Evolutionary conservation across 2,113 vertebrate species (phyloP).

Genomic region (Notarius lentiginosus): DNA sequence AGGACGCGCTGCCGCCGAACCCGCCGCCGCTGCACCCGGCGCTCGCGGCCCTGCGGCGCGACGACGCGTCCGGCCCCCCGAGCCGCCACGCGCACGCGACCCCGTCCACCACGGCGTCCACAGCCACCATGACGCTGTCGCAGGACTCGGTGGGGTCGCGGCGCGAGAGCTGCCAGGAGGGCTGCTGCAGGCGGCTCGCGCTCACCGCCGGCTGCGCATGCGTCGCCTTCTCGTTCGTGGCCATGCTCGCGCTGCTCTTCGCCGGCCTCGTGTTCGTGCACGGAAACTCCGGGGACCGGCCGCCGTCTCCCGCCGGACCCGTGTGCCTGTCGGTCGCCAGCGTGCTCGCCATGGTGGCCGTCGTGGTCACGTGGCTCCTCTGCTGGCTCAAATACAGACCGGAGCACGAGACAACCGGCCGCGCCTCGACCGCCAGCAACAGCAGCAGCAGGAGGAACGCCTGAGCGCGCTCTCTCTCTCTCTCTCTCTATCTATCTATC

Average conservation of each 20-base stretch:
- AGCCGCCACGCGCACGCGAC: slow-evolving; percentile 59
- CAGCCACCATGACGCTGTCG: slow-evolving; percentile 77
- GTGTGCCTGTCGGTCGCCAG: slow-evolving; percentile 90
- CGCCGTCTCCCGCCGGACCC: slow-evolving; percentile 86
- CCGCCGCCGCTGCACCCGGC: slow-evolving; percentile 74
- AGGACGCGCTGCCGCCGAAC: slow-evolving; percentile 80
- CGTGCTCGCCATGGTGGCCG: slow-evolving; percentile 89
- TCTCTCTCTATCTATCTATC: not conserved
- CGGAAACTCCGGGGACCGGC: slow-evolving; percentile 74
- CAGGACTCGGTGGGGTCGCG: slow-evolving; percentile 73
- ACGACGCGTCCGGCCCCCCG: slow-evolving; percentile 65
- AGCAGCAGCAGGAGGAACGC: slow-evolving; percentile 74
- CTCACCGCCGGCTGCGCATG: slow-evolving; percentile 90
- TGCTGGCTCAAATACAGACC: slow-evolving; percentile 92
- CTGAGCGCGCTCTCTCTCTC: slow-evolving; percentile 45
- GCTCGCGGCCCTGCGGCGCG: slow-evolving; percentile 71
- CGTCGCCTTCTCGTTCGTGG: slow-evolving; percentile 88
- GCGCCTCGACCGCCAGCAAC: slow-evolving; percentile 65
- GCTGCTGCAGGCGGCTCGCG: slow-evolving; percentile 82
- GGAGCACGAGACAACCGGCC: slow-evolving; percentile 73
- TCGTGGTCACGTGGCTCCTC: slow-evolving; percentile 90
- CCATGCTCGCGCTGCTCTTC: slow-evolving; percentile 92
- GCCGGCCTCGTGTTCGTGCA: slow-evolving; percentile 92
- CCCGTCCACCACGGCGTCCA: slow-evolving; percentile 73
- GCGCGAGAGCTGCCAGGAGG: slow-evolving; percentile 84